phyloP scores from a whole-genome alignment of 2,797 vertebrate genomes.

The Falco peregrinus region DNA sequence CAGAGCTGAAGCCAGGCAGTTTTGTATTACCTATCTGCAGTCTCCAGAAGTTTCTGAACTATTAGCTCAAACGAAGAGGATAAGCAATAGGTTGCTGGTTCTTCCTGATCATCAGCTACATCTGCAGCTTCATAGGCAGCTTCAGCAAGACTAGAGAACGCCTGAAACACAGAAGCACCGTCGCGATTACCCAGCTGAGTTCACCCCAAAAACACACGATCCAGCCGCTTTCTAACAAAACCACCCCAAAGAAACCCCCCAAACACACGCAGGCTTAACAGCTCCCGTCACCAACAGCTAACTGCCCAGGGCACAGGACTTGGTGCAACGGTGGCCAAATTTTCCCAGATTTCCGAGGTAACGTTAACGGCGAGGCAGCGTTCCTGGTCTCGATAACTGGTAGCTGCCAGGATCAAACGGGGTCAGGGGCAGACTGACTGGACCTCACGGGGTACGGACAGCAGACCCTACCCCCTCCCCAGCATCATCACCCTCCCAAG shows the following conservation, averaged over 20 bases:
- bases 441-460: not conserved
- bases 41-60: constrained; percentile 97
- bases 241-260: rapidly evolving
- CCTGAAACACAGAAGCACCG: constrained; percentile 75
- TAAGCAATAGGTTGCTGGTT: constrained; percentile 94
- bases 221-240: not conserved
- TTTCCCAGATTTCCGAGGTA: no score
- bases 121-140: constrained; percentile 97
- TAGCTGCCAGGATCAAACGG: not conserved
- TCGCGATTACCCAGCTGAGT: not conserved
- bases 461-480: not conserved
- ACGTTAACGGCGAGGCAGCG: rapidly evolving
- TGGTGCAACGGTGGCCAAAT: not conserved
- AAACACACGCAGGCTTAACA: not conserved
- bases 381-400: not conserved
- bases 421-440: no score
- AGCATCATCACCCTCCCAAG: not conserved
- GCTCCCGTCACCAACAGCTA: not conserved
- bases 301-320: no score
- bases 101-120: constrained; percentile 94
- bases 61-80: constrained; percentile 97
- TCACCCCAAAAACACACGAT: not conserved
- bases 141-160: constrained; percentile 97
- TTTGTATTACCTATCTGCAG: constrained; percentile 87
- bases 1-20: no score